Base-by-base conservation (phyloP, 1,140 invertebrate genomes). In the Tribolium madens region DNA sequence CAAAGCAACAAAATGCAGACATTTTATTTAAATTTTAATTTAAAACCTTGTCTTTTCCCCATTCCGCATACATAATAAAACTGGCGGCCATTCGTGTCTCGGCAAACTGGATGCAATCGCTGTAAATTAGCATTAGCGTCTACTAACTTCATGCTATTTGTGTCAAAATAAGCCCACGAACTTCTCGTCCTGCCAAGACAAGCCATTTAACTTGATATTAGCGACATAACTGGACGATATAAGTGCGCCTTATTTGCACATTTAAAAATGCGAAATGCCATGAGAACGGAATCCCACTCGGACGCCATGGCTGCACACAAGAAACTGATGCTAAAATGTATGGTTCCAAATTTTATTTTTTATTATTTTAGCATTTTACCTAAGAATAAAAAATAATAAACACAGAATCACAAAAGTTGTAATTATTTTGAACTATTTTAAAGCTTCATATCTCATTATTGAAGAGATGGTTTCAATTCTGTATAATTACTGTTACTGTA, bases 91-190 rank as follows among this genome's bases (percentile, higher is more conserved):
- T 83, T 79, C 77, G 77, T 78, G 77, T 75, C 79, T 79, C 80
- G 79, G 73, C 71, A 57, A 80, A 78, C 77, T 78, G 79, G 79
- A 77, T 82, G 81, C 78, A 83, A 82, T 82, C 78, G 81, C 77
- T 83, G 82, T 84, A 84, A 84, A 84, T 84, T 83, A 83, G 82
- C 81, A 84, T 84, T 84, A 84, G 81, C 79, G 82, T 84, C 83
- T 76, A 83, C 81, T 82, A 82, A 84, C 81, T 82, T 80, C 75
- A 78, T 83, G 83, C 80, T 81, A 82, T 83, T 84, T 83, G 83
- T 83, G 83, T 84, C 83, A 81, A 78, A 79, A 79, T 80, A 80
- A 83, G 74, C 82, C 83, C 83, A 81, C 81, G 76, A 79, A 78
- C 69, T 76, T 75, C 57, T 64, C 21, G 21, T 14, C 57, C 57